phyloP scores from a whole-genome alignment of 1,140 invertebrate genomes.

The Cydia fagiglandana region DNA sequence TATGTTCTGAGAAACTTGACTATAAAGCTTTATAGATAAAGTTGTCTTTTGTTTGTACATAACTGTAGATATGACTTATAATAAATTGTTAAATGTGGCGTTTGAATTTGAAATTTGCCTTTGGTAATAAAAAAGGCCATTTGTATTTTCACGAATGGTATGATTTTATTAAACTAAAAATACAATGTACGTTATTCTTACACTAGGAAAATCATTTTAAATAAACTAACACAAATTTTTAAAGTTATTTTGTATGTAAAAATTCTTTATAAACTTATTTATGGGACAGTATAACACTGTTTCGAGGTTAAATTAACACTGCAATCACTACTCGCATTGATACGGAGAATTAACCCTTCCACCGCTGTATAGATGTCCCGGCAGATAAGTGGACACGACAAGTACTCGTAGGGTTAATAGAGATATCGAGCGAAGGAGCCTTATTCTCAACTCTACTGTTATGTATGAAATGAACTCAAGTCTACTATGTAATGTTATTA shows the following conservation, averaged over 20 bases:
- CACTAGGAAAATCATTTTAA: too few relatives aligned
- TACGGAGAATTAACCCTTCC: constrained; percentile 1
- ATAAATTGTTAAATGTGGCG: not conserved
- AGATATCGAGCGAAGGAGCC: not conserved
- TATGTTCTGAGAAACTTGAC: not conserved
- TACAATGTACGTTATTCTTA: too few relatives aligned
- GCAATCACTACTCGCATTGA: not conserved
- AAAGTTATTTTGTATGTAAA: not conserved
- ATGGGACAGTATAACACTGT: too few relatives aligned
- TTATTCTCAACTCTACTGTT: not conserved
- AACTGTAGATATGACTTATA: not conserved
- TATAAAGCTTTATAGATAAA: not conserved
- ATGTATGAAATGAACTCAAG: too few relatives aligned
- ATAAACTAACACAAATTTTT: too few relatives aligned
- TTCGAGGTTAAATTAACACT: not conserved
- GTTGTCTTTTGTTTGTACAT: not conserved
- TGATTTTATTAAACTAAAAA: too few relatives aligned
- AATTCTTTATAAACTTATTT: not conserved
- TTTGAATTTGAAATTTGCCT: not conserved
- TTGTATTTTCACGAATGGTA: too few relatives aligned
- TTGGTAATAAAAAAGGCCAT: too few relatives aligned
- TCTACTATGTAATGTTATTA: too few relatives aligned
- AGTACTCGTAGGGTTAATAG: not conserved
- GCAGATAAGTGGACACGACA: constrained; percentile 7
- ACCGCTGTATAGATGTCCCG: constrained; percentile 9